phyloP scores from a whole-genome alignment of 1,140 invertebrate species.

The Ruditapes philippinarum region DNA sequence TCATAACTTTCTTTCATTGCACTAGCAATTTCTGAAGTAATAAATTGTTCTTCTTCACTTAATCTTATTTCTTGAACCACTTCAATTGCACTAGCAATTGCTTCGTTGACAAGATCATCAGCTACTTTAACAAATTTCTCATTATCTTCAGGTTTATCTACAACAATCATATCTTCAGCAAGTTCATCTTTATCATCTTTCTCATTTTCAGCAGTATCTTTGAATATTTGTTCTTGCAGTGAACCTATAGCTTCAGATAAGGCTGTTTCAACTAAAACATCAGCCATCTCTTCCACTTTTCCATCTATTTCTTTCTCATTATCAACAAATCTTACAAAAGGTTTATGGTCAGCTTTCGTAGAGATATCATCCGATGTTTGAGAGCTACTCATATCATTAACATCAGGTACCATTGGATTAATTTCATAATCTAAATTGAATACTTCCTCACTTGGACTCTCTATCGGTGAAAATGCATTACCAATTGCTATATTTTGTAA shows the following conservation, averaged over 20 bases:
- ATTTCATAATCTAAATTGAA: constrained; percentile 46
- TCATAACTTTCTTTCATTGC: constrained; percentile 2
- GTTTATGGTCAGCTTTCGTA: neutral
- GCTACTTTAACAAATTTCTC: constrained; percentile 14
- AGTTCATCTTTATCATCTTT: neutral
- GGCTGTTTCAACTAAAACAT: constrained; percentile 31
- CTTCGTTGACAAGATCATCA: constrained; percentile 49
- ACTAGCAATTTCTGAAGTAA: constrained; percentile 33
- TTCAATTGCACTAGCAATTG: constrained; percentile 45
- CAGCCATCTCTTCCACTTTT: constrained; percentile 43
- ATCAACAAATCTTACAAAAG: constrained; percentile 44
- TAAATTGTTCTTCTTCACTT: neutral
- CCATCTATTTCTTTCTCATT: constrained; percentile 11
- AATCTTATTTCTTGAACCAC: constrained; percentile 12
- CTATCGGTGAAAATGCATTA: constrained; percentile 58
- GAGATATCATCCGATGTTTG: neutral
- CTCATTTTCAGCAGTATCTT: neutral
- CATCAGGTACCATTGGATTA: constrained; percentile 34
- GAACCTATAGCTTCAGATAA: constrained; percentile 9
- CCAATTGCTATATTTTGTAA: constrained; percentile 56
- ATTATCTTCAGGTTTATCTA: neutral
- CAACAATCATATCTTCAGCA: neutral
- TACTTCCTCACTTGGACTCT: constrained; percentile 59
- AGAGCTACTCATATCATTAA: neutral
- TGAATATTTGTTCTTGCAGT: neutral